A percentile compares a stretch with the other conserved stretches of the same genome.
Conservation (phyloP, 2,113 vertebrate genomes). For the Pomatorhinus ruficollis region DNA sequence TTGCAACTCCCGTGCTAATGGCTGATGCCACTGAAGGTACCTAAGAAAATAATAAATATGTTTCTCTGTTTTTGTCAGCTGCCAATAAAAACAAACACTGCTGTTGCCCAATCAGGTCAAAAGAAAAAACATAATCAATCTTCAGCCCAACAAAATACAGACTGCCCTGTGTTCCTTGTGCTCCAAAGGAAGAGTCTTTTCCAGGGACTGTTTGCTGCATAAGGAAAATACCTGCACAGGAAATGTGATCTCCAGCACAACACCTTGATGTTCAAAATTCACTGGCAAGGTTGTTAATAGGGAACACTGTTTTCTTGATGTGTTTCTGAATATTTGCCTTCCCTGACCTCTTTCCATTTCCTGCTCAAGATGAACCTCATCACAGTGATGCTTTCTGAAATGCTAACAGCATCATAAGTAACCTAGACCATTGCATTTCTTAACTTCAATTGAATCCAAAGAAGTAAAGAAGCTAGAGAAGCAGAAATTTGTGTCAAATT, state of each 20-base stretch:
- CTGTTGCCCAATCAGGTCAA: neutral
- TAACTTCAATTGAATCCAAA: neutral
- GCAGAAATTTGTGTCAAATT: neutral
- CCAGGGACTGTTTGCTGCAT: neutral
- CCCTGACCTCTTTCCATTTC: neutral
- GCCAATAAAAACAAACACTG: neutral
- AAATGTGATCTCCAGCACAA: neutral
- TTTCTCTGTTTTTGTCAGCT: neutral
- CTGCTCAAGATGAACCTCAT: neutral
- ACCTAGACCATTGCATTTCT: neutral
- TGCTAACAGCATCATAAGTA: neutral
- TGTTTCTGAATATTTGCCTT: neutral
- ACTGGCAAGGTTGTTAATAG: neutral
- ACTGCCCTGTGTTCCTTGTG: neutral
- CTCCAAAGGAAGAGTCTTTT: neutral
- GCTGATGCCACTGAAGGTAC: neutral
- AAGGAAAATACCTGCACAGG: neutral
- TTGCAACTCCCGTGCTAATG: rapidly evolving
- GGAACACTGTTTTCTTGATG: neutral
- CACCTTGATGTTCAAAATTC: neutral
- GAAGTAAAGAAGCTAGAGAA: neutral
- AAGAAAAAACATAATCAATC: neutral
- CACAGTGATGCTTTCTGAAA: neutral
- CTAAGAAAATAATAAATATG: neutral
- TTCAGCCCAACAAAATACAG: neutral